phyloP scores from a whole-genome alignment of 2,113 vertebrate species.

The Melanotaenia duboulayi region DNA sequence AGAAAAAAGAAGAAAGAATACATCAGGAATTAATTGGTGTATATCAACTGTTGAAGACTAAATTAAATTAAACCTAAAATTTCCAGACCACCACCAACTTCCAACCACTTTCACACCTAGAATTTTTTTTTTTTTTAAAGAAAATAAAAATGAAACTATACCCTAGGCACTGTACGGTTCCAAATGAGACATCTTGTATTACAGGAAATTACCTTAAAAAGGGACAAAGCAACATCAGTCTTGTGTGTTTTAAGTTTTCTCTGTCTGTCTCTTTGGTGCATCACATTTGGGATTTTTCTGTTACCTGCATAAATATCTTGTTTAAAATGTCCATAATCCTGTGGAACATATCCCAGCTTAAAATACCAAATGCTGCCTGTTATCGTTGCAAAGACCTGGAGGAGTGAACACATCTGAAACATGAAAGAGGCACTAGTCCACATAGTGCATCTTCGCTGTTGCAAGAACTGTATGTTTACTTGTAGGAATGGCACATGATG shows the following conservation, averaged over 20 bases:
- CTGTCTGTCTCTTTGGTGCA: constrained; percentile 48
- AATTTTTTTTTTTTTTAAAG: no score
- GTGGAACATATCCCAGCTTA: constrained; percentile 19
- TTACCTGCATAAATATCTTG: constrained; percentile 1
- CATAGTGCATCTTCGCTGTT: constrained; percentile 30
- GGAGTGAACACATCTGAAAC: constrained; percentile 33
- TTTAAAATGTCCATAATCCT: neutral
- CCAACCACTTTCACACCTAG: constrained; percentile 4
- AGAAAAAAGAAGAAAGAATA: constrained; percentile 1
- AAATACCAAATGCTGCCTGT: constrained; percentile 8
- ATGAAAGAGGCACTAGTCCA: constrained; percentile 45
- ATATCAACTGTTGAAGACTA: neutral
- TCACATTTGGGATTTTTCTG: constrained; percentile 12
- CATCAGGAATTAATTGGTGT: neutral
- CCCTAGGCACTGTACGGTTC: constrained; percentile 35
- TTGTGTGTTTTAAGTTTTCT: constrained; percentile 18
- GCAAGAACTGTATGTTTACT: constrained; percentile 26
- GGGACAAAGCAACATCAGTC: constrained; percentile 13
- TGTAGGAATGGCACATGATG: constrained; percentile 41
- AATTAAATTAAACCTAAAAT: constrained; percentile 17
- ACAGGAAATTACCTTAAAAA: constrained; percentile 21
- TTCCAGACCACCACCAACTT: constrained; percentile 21
- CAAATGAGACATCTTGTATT: constrained; percentile 13
- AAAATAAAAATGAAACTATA: neutral
- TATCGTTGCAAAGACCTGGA: constrained; percentile 18